These are phyloP conservation scores for Chaunax sp. DNA, from an alignment of 2,797 vertebrate species.

Conservation along the genomic window DNA sequence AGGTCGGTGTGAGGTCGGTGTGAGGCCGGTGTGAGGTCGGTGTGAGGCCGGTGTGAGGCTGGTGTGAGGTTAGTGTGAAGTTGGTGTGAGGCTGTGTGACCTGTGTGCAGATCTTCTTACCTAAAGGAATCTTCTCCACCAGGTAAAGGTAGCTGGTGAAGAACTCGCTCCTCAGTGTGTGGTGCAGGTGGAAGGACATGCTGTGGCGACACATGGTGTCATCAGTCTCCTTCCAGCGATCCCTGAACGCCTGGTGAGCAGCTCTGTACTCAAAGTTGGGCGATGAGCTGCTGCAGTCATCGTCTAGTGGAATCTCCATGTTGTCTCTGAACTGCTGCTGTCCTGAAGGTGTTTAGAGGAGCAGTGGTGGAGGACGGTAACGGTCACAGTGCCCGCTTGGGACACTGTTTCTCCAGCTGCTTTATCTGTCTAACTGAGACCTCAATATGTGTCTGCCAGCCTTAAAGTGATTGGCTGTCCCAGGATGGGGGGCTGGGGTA, in stretches of 20 bases:
- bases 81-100: too few relatives aligned
- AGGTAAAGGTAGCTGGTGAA: constrained; percentile 96
- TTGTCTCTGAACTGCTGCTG: too few relatives aligned
- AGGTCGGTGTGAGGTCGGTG: too few relatives aligned
- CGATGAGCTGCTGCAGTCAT: neutral
- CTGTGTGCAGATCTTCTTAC: constrained; percentile 85
- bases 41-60: neutral
- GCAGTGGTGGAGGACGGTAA: neutral
- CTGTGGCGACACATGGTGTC: constrained; percentile 92
- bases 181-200: constrained; percentile 94
- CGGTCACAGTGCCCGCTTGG: constrained; percentile 11
- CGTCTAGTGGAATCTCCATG: constrained; percentile 43
- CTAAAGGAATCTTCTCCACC: constrained; percentile 91
- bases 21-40: too few relatives aligned
- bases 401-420: constrained; percentile 68
- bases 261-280: constrained; percentile 82
- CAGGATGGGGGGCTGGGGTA: neutral
- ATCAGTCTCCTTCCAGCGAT: constrained; percentile 90
- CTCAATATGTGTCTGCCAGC: constrained; percentile 68
- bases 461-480: constrained; percentile 56
- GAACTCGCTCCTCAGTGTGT: constrained; percentile 90
- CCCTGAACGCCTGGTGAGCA: constrained; percentile 90
- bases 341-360: constrained; percentile 14
- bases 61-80: too few relatives aligned
- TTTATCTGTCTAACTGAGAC: constrained; percentile 78